Base-by-base conservation (phyloP, 2,113 vertebrate genomes). In the Tachysurus fulvidraco region DNA sequence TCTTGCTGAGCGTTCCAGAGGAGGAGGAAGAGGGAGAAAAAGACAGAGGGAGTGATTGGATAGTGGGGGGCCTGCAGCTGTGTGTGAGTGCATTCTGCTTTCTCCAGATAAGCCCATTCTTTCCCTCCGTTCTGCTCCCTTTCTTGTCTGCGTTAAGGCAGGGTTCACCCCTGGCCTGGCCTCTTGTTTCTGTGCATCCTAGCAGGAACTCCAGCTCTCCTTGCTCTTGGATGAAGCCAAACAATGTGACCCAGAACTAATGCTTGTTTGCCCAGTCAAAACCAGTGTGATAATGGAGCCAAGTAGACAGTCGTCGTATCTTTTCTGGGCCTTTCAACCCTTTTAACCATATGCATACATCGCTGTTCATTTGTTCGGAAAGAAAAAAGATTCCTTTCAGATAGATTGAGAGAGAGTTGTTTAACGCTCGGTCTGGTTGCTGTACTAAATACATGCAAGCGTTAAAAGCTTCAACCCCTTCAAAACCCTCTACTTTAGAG, bases 51-150 rank as follows among this genome's bases (percentile, higher is more conserved):
- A 73, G 52, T 50, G 86, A 83, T 77, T 60, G 85, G 88, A 90
- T 88, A 85, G 87, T 71, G 76, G 88, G 88, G 88, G 83, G 90
- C 9, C 92, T 91, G 93, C 93, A 94, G 93, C 95, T 95, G 94
- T 94, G 93, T 93, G 41, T 91, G 93, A 95, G 92, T 92, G 93
- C 91, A 91, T 89, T 86, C 92, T 94, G 93, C 92, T 93, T 92
- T 95, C 93, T 94, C 92, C 93, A 93, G 94, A 94, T 94, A 93
- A 94, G 93, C 93, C 89, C 83, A 91, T 94, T 93, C 91, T 93
- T 89, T 89, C 59, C 86, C 83, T 79, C 81, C 57, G 82, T 81
- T 90, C 90, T 84, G 57, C 76, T 62, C 81, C 73, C 74, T 65
- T 84, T 88, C 30, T 89, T 83, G 65, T 90, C 87, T 86, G 83